Base-by-base conservation (phyloP, 2,888 invertebrate species). In the Sepiola atlantica region DNA sequence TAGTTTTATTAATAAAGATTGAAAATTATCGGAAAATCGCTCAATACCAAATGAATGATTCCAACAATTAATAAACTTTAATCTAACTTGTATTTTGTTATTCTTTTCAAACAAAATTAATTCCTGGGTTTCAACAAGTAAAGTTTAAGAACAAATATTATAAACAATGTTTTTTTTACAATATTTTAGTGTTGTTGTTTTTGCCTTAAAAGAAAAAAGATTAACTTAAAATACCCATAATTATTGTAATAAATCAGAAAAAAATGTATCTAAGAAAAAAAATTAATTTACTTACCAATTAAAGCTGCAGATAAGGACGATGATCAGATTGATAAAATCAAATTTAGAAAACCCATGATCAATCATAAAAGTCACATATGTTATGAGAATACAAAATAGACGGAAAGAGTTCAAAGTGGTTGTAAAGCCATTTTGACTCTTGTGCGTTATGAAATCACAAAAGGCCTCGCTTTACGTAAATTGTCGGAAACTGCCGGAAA, bases 251-350 rank as follows among this genome's bases (percentile, higher is more conserved):
- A 2, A 45, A 45, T 61, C 21, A 28, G 14, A 77, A 77, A 32
- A 0, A 32, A 32, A 77, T 77, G 28, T n/a, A 16, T 3, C 77
- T 16, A n/a, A n/a, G 32, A 10, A 32, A 77, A 24, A 77, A 77
- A n/a, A 77, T 77, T 32, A 0, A 61, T 24, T 28, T 28, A 77
- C 77, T 77, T 77, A 77, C 77, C 77, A 77, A 77, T 77, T 32
- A n/a, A n/a, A 77, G n/a, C 77, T 77, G 77, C 77, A n/a, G 77
- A 77, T n/a, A 32, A 77, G 77, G 77, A 77, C 77, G 77, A 77
- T n/a, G n/a, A n/a, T 77, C 32, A 16, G 77, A 77, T 77, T 77
- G 12, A 0, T n/a, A n/a, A 77, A 77, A n/a, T 77, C 14, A 16
- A 77, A 45, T 45, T 45, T 45, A 45, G 8, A 45, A 45, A 45